Base-by-base conservation (phyloP, 1,140 invertebrate species). In the Zaprionus davidi region DNA sequence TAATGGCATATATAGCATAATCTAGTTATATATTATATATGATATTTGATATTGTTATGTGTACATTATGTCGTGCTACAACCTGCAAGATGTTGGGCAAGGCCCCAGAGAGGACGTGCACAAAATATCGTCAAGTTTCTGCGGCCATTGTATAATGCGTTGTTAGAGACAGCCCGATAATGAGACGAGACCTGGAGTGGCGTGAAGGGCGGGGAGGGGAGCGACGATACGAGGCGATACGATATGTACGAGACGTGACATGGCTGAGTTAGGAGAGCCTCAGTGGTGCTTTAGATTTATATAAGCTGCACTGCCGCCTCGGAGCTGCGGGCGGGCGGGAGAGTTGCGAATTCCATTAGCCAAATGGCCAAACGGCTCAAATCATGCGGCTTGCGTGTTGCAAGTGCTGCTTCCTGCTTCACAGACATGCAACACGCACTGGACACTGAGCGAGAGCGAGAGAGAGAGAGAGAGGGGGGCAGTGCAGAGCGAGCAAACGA, bases 331-430 rank as follows among this genome's bases (percentile, higher is more conserved):
- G 34, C 4, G 58, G 22, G 4, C 24, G 24, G 24, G 38, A 69
- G 41, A 76, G 38, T 82, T 58, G 72, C 78, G 63, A 81, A 76
- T 68, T 71, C 67, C 67, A 80, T 71, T 74, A 67, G 58, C 67
- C 78, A 69, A 77, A 78, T 71, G 56, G 46, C 36, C 64, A 59
- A 81, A 69, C 56, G 55, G 76, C 79, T 82, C 57, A 78, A 84
- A 81, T 82, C 78, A 79, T 72, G 75, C 65, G 77, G 72, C 67
- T 84, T 88, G 84, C 81, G 85, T 90, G 85, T 78, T 87, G 83
- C 84, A 90, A 81, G 85, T 90, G 84, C 84, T 90, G 84, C 84
- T 88, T 88, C 84, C 84, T 88, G 85, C 83, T 87, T 71, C 26
- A 44, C 60, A 72, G 53, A 63, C 83, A 87, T 87, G 84, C 84